Evolutionary conservation across 2,888 invertebrate genomes (phyloP), one percentile per base, ranked within the genome.

Genomic region (Drosophila hamatofila): DNA sequence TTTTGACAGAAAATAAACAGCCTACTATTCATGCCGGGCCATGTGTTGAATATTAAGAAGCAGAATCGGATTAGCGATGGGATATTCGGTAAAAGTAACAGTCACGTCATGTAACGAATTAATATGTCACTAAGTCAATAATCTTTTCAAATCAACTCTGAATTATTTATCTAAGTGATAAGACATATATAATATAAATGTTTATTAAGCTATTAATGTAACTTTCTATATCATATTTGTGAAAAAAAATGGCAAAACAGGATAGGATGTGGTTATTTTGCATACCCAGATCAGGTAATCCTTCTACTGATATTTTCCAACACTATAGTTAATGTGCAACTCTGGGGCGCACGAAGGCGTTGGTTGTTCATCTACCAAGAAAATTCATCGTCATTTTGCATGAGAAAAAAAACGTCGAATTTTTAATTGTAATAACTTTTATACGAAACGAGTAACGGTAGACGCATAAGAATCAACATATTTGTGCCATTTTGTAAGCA

Each of bases 321-420:
- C 66, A 68, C 66, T 80, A 18, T 9, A 33, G 39, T 25, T 12
- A 16, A 52, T 62, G 57, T 64, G 60, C 84, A 87, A 73, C 87
- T 61, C 83, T 83, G 83, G 51, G 54, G 49, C 51, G 78, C 77
- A 78, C 75, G 82, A 84, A 87, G 86, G 86, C 86, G 86, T 87
- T 87, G 85, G 83, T 83, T 85, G 84, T 77, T 84, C 84, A 82
- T 82, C 84, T 83, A 84, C 84, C 75, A 70, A 81, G 86, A 86
- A 83, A 78, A 90, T 91, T 89, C 91, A 90, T 91, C 90, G 88
- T 90, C 89, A 87, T 91, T 91, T 91, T 85, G 83, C 83, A 85
- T 88, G 87, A 87, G 82, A 86, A 89, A 88, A 89, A 86, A 90
- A 83, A 80, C 78, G 78, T 80, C 72, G 72, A 80, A 75, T 86